Evolutionary conservation across 2,888 invertebrate genomes (phyloP), one percentile per base, ranked within the genome.

Genomic region (Machimus atricapillus): DNA sequence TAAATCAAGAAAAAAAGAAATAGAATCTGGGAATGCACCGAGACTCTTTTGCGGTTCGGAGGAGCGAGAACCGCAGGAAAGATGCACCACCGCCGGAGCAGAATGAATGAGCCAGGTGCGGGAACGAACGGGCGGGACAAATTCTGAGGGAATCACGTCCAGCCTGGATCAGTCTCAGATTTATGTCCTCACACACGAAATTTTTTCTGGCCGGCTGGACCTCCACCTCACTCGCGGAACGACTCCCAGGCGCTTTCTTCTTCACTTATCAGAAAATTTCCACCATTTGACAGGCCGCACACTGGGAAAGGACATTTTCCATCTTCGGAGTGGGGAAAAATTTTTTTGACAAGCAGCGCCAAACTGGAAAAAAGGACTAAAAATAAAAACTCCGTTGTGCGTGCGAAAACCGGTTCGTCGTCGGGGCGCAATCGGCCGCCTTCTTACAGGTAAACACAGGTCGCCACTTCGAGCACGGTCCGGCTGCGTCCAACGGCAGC

Each of bases 311-410:
- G 76, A 76, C 76, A 74, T 76, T 37, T 76, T 76, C 76, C 40
- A 6, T n/a, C 37, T 23, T 19, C 8, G 76, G 9, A 9, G 34
- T 5, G 56, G 34, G 31, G 73, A 73, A 23, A 66, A 83, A 31
- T 31, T 31, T 37, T 58, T 83, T 83, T 83, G 83, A 73, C 83
- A 83, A 73, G 73, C 66, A 27, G 19, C 83, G 40, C 58, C 82
- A 82, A 83, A 66, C 83, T 66, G 81, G 83, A 83, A 66, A 46
- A 27, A 83, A 83, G 83, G 83, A 83, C 81, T 66, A 40, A 83
- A 58, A 83, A 40, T 66, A 83, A 66, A 37, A 82, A 73, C 37
- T 40, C 66, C 40, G 52, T 37, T 83, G 40, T 66, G 76, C 37
- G 34, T 73, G 19, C 83, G 40, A 37, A 66, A 66, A 66, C 73